These are phyloP conservation scores for Catalaphyllia jardinei DNA, from an alignment of 64 coral and sea anemone species.

Conservation along the genomic window DNA sequence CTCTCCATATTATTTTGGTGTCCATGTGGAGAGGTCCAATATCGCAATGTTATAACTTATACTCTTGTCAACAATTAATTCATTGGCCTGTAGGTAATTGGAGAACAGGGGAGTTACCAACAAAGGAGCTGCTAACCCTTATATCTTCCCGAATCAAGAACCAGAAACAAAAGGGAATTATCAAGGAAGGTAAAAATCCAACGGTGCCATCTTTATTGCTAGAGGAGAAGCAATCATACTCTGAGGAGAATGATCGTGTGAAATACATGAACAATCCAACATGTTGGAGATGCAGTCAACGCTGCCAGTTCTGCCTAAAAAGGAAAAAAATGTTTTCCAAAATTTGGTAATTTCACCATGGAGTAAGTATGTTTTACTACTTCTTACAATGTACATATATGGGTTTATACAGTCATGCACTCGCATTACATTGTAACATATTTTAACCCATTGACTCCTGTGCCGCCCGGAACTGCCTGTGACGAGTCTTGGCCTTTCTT, in stretches of 20 bases:
- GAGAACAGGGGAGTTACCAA: constrained; percentile 47
- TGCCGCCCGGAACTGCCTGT: no score
- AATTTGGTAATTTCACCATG: constrained; percentile 29
- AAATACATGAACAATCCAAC: background rate
- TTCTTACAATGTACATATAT: background rate
- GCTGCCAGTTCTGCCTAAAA: constrained; percentile 6
- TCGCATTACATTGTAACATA: no score
- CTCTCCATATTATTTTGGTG: no score
- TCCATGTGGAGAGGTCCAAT: no score
- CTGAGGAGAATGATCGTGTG: background rate
- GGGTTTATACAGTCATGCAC: no score
- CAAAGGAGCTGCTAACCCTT: constrained; percentile 36
- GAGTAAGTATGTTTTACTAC: no score
- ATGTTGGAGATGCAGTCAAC: constrained; percentile 47
- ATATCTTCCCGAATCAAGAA: constrained; percentile 44
- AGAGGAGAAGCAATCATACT: background rate
- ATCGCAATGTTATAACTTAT: background rate
- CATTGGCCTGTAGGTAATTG: constrained; percentile 21
- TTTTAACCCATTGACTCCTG: no score
- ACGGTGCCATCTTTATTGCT: constrained; percentile 34
- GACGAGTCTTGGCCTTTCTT: no score
- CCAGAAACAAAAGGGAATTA: constrained; percentile 6
- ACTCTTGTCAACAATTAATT: background rate
- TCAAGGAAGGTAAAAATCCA: constrained; percentile 20
- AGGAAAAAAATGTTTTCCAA: constrained; percentile 18